These are phyloP conservation scores for Ariolimax columbianus DNA, from an alignment of 2,888 invertebrate species.

Conservation along the genomic window DNA sequence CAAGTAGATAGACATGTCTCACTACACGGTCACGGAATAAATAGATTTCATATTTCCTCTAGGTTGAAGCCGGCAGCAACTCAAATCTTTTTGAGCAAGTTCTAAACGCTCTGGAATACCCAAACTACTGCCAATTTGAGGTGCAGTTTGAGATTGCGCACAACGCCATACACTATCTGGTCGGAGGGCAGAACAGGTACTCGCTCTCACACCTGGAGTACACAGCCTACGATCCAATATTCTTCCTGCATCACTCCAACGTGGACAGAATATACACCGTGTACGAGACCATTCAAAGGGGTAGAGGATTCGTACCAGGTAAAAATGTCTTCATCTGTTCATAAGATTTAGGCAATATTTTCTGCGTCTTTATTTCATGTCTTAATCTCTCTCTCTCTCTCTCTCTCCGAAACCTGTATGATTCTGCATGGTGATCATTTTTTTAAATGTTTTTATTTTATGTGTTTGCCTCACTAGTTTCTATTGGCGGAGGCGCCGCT, in stretches of 20 bases:
- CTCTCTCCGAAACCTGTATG: no score
- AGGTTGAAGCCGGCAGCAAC: slow-evolving; percentile 46
- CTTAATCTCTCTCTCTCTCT: no score
- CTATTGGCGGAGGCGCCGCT: no score
- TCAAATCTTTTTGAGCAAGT: slow-evolving; percentile 52
- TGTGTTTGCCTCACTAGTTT: no score
- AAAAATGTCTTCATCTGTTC: no score
- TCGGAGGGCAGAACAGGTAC: slow-evolving; percentile 53
- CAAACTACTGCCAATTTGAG: slow-evolving; percentile 57
- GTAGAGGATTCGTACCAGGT: slow-evolving; percentile 6
- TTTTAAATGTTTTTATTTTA: no score
- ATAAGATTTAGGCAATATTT: no score
- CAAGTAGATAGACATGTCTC: no score
- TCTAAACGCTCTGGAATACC: slow-evolving; percentile 57
- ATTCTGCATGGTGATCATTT: no score
- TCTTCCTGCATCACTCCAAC: slow-evolving; percentile 60
- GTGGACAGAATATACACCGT: slow-evolving; percentile 54
- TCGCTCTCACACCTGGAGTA: slow-evolving; percentile 58
- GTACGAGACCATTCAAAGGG: slow-evolving; percentile 34
- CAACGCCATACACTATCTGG: slow-evolving; percentile 58
- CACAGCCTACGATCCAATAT: slow-evolving; percentile 58
- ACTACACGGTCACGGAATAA: no score
- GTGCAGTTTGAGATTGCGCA: slow-evolving; percentile 59
- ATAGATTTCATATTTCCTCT: neutral
- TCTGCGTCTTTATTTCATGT: no score